Evolutionary conservation across 2,797 vertebrate species (phyloP).

Genomic region (Choloepus didactylus): DNA sequence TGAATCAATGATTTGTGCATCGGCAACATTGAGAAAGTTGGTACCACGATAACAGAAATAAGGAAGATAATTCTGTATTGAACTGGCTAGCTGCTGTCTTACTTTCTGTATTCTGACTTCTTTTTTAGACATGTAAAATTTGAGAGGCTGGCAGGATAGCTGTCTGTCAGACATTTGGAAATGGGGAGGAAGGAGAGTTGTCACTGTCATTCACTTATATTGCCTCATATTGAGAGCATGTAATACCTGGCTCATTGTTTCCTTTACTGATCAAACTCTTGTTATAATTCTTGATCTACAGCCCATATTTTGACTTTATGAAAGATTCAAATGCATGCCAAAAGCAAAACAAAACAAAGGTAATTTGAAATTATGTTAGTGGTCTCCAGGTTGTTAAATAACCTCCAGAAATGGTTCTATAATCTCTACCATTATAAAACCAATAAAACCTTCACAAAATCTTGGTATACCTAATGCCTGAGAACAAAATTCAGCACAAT

Average conservation of each 20-base stretch:
- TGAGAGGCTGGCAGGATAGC: neutral
- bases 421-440: neutral
- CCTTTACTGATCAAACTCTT: neutral
- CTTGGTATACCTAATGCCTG: neutral
- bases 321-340: neutral
- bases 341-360: neutral
- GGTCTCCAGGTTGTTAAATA: neutral
- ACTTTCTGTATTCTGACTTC: neutral
- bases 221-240: neutral
- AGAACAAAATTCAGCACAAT: neutral
- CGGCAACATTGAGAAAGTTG: neutral
- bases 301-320: neutral
- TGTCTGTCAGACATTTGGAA: neutral
- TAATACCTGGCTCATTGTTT: neutral
- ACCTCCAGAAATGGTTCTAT: neutral
- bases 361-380: slow-evolving; percentile 4
- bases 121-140: neutral
- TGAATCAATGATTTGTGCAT: neutral
- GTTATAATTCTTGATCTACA: neutral
- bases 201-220: neutral
- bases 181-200: neutral
- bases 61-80: neutral
- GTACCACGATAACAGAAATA: neutral
- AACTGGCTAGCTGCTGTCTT: neutral
- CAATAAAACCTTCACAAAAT: slow-evolving; percentile 2